Evolutionary conservation across 1,140 invertebrate species (phyloP).

Genomic region (Drosophila mayri): DNA sequence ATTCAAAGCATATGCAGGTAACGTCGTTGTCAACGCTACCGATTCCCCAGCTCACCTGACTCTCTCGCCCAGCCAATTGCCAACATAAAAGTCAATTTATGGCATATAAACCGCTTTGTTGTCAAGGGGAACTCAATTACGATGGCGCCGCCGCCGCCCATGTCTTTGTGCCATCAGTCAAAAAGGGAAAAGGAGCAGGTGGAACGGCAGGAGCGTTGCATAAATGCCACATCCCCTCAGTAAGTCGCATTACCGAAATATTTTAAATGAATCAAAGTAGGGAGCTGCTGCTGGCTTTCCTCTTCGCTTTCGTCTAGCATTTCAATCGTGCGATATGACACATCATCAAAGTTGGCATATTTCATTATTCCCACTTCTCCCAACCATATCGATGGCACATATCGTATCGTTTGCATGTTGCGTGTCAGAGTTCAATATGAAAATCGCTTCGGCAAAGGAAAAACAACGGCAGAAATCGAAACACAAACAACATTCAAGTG

Average conservation of each 20-base stretch:
- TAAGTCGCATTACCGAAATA: constrained; percentile 65
- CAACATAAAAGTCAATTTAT: constrained; percentile 74
- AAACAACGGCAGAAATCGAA: constrained; percentile 47
- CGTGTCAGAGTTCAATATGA: constrained; percentile 76
- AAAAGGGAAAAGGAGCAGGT: constrained; percentile 5
- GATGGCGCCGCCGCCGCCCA: constrained; percentile 20
- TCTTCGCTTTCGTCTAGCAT: constrained; percentile 48
- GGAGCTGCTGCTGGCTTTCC: not conserved
- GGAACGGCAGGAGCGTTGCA: constrained; percentile 21
- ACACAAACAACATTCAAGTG: constrained; percentile 79
- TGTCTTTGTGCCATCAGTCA: constrained; percentile 18
- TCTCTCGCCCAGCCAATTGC: constrained; percentile 18
- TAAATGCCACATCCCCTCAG: constrained; percentile 10
- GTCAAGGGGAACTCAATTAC: constrained; percentile 63
- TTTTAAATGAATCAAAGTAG: constrained; percentile 72
- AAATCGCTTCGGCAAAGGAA: constrained; percentile 22
- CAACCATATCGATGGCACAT: constrained; percentile 18
- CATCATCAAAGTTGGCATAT: constrained; percentile 81
- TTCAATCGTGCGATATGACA: constrained; percentile 76
- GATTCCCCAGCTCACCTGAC: constrained; percentile 2
- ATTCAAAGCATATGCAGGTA: constrained; percentile 63
- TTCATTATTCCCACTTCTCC: constrained; percentile 57
- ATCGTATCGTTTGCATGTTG: constrained; percentile 69
- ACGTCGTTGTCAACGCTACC: constrained; percentile 39
- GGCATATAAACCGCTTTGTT: constrained; percentile 79